Evolutionary conservation across 2,888 invertebrate genomes (phyloP).

Genomic region (Temnothorax rugatulus): DNA sequence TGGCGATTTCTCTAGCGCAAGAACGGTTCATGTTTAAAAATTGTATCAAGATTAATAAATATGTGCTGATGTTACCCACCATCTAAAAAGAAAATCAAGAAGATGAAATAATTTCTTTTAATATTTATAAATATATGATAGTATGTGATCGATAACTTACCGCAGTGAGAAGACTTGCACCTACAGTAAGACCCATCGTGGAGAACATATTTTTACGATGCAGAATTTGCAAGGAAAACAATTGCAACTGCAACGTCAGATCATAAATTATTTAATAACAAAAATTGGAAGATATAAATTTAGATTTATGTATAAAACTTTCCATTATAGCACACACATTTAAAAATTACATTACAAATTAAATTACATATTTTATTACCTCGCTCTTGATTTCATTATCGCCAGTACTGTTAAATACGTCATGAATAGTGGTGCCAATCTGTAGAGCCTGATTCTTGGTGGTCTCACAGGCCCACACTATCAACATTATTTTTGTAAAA

Average conservation of each 20-base stretch:
- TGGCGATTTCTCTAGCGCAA: no score
- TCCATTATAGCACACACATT: neutral
- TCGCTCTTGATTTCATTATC: no score
- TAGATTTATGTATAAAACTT: neutral
- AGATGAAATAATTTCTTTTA: neutral
- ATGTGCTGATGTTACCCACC: no score
- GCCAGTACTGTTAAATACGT: no score
- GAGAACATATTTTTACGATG: neutral
- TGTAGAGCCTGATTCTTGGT: no score
- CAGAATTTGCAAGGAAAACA: constrained; percentile 3
- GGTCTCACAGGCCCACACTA: no score
- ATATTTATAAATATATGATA: neutral
- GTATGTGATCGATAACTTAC: neutral
- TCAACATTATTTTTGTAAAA: no score
- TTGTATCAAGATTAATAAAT: no score
- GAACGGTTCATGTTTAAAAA: no score
- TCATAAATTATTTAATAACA: neutral
- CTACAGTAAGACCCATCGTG: neutral
- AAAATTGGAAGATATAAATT: neutral
- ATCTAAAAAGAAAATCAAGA: no score
- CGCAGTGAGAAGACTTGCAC: neutral
- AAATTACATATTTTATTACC: neutral
- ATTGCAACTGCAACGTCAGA: neutral
- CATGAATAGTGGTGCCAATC: no score
- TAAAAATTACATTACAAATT: neutral